Evolutionary conservation across 92 coral and sea anemone genomes (phyloP), one percentile per base, ranked within the genome.

Genomic region (Montipora capitata): DNA sequence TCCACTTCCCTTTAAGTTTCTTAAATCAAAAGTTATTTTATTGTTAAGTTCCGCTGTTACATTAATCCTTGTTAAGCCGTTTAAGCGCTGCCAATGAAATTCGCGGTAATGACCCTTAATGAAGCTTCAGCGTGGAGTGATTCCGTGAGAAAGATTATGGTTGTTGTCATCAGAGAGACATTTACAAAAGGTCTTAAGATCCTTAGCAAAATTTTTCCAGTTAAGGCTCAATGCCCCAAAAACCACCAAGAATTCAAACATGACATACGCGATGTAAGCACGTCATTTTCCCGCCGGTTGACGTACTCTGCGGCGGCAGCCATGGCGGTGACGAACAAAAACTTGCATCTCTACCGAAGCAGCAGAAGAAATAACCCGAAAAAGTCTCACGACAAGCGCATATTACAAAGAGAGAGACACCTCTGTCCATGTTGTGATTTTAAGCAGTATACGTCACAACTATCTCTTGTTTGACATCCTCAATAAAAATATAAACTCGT

Each of bases 221-320:
- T 63, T 35, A 7, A 10, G 13, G 63, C 15, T 9, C 41, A 65
- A 81, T 68, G 63, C 39, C 54, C n/a, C 85, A 81, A 72, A 81
- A 72, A 6, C 39, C 51, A 17, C 51, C 51, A 48, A 11, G 40
- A 43, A 15, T 45, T 72, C 54, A 57, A 81, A 68, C 77, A 69
- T 16, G 77, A 54, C 77, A 81, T 12, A 67, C 65, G 67, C 68
- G 62, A 3, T 66, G 67, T 64, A 81, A 39, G 39, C 87, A 69
- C 87, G 87, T 83, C 87, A 83, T 72, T 72, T 83, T 83, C 87
- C 87, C 79, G 79, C 87, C 79, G 71, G 72, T 83, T 83, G 87
- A 83, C 87, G 87, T 62, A 83, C 62, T 59, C 87, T 49, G 49
- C 56, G 49, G 59, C 79, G 63, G 79, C 27, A 40, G 45, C 61